Evolutionary conservation across 2,888 invertebrate species (phyloP).

Genomic region (Harpagoxenus sublaevis): DNA sequence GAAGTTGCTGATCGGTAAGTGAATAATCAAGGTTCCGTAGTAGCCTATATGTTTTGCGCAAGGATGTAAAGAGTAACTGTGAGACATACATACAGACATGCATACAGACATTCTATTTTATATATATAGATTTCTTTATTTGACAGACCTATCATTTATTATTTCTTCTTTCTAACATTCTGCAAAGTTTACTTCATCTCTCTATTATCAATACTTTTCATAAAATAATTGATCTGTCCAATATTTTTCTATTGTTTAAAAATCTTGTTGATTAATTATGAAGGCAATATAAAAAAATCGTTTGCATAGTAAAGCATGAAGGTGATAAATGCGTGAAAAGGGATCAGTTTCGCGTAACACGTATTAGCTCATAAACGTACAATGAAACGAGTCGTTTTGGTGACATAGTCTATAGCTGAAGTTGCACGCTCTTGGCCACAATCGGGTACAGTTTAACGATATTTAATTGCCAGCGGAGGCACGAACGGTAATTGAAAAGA

Average conservation of each 20-base stretch:
- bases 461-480: constrained; percentile 74
- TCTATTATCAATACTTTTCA: not conserved
- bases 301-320: not conserved
- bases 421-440: constrained; percentile 24
- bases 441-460: constrained; percentile 69
- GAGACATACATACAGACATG: too few relatives aligned
- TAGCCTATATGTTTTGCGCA: too few relatives aligned
- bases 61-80: too few relatives aligned
- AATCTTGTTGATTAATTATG: not conserved
- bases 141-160: not conserved
- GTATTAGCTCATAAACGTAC: constrained; percentile 47
- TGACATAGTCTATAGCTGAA: not conserved
- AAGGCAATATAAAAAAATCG: not conserved
- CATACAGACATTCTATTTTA: too few relatives aligned
- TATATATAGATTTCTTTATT: not conserved
- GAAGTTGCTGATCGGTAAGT: too few relatives aligned
- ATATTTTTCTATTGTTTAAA: not conserved
- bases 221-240: not conserved
- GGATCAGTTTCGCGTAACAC: not conserved
- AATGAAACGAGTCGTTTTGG: constrained; percentile 30
- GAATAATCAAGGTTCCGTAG: too few relatives aligned
- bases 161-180: not conserved
- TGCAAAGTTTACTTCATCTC: not conserved
- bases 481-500: constrained; percentile 73
- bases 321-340: constrained; percentile 13